Evolutionary conservation across 1,140 invertebrate genomes (phyloP).

Genomic region (Hylyphantes graminicola): DNA sequence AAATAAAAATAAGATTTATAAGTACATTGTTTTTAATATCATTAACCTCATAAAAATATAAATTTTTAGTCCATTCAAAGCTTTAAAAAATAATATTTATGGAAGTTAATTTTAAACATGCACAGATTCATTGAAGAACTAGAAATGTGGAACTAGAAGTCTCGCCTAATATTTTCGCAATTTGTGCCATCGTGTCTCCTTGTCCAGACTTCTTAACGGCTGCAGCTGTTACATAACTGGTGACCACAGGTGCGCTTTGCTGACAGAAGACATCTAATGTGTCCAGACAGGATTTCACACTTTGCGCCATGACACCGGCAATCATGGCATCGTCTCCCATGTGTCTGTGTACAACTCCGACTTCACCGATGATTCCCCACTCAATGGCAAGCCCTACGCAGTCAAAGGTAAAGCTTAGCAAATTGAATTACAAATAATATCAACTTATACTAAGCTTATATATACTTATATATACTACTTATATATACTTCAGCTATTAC

Average conservation of each 20-base stretch:
- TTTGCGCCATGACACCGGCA: slow-evolving; percentile 24
- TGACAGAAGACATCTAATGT: slow-evolving; percentile 22
- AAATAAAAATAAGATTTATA: slow-evolving; percentile 1
- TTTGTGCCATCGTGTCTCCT: slow-evolving; percentile 3
- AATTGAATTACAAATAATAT: no score
- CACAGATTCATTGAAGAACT: background rate
- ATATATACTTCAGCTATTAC: no score
- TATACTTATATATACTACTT: no score
- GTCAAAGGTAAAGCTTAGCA: background rate
- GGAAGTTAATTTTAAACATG: background rate
- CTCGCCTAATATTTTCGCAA: slow-evolving; percentile 40
- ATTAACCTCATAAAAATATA: background rate
- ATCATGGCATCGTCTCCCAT: slow-evolving; percentile 69
- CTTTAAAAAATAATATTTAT: background rate
- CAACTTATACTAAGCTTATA: no score
- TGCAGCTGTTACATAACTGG: slow-evolving; percentile 28
- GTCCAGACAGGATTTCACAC: slow-evolving; percentile 34
- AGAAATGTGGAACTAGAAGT: background rate
- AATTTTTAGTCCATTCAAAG: background rate
- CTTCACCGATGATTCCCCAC: slow-evolving; percentile 98
- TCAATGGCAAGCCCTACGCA: slow-evolving; percentile 82
- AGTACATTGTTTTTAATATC: background rate
- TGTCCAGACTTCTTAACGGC: background rate
- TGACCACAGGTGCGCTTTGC: slow-evolving; percentile 22
- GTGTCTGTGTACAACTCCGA: slow-evolving; percentile 88